phyloP scores from a whole-genome alignment of 2,888 invertebrate species.

The Luffia ferchaultella region DNA sequence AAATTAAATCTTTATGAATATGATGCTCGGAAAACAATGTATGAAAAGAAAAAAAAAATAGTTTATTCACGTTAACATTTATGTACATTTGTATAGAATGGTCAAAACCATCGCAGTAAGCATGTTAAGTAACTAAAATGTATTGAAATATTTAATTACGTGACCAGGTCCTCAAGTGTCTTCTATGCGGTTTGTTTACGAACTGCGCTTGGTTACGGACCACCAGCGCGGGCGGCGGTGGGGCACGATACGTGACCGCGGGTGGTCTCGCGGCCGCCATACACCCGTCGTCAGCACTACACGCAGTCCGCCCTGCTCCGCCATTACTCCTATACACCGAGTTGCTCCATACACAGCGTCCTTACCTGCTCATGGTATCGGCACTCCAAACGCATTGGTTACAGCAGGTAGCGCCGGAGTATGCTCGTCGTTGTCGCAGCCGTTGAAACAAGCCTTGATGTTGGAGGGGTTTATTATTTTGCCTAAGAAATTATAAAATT shows the following conservation, averaged over 20 bases:
- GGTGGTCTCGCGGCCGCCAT: constrained; percentile 68
- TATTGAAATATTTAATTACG: too few relatives aligned
- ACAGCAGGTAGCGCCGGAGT: constrained; percentile 61
- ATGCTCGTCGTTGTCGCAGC: constrained; percentile 39
- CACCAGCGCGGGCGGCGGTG: constrained; percentile 64
- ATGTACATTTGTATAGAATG: too few relatives aligned
- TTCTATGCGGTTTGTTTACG: constrained; percentile 83
- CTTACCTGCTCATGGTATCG: constrained; percentile 81
- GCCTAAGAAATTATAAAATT: too few relatives aligned
- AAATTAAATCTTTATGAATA: too few relatives aligned
- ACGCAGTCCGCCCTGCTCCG: constrained; percentile 66
- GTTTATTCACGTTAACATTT: too few relatives aligned
- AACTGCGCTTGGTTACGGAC: constrained; percentile 84
- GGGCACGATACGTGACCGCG: constrained; percentile 62
- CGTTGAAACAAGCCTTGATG: constrained; percentile 32
- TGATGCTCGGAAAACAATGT: too few relatives aligned
- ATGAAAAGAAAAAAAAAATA: too few relatives aligned
- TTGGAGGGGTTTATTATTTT: too few relatives aligned
- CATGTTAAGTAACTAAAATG: too few relatives aligned
- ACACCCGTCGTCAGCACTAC: constrained; percentile 84
- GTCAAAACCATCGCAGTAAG: too few relatives aligned
- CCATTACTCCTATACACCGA: constrained; percentile 85
- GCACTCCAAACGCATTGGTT: constrained; percentile 86
- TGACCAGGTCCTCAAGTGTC: constrained; percentile 76
- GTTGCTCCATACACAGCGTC: constrained; percentile 83